phyloP scores from a whole-genome alignment of 37 sponge, comb jelly and placozoan genomes.

The Cladorhizidae sp. region DNA sequence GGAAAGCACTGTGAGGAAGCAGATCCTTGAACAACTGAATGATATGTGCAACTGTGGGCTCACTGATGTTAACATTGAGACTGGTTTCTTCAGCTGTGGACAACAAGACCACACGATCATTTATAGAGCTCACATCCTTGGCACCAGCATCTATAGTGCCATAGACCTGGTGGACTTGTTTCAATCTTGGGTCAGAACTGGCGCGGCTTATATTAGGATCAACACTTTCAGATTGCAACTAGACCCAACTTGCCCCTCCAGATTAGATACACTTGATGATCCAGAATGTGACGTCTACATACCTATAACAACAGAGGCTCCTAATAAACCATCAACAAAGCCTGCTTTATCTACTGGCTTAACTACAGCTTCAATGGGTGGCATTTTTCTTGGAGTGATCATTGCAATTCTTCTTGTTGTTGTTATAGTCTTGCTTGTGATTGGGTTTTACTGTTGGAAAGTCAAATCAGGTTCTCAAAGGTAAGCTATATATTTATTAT shows the following conservation, averaged over 20 bases:
- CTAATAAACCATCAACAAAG: no score
- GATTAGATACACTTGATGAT: conserved; percentile 2
- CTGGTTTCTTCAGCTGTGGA: conserved; percentile 25
- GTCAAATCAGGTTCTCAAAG: no score
- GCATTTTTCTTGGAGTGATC: conserved; percentile 1
- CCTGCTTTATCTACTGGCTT: no score
- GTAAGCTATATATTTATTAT: no score
- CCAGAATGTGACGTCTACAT: conserved; percentile 35
- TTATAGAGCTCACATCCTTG: conserved; percentile 29
- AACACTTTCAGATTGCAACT: not conserved
- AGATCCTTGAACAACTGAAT: not conserved
- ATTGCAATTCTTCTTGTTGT: conserved; percentile 2
- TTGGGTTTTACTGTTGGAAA: no score
- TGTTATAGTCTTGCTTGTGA: not conserved
- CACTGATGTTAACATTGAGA: not conserved
- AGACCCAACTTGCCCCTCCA: conserved; percentile 21
- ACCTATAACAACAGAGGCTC: no score
- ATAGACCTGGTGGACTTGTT: conserved; percentile 10
- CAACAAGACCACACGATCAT: conserved; percentile 8
- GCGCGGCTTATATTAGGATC: not conserved
- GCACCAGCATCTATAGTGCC: conserved; percentile 12
- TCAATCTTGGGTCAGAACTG: conserved; percentile 25
- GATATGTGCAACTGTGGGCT: conserved; percentile 11
- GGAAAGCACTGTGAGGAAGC: not conserved
- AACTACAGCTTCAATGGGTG: not conserved